A percentile compares a stretch with the other conserved stretches of the same genome.
Evolutionary conservation across 2,113 vertebrate species (phyloP).

Genomic region (Alouatta palliata): DNA sequence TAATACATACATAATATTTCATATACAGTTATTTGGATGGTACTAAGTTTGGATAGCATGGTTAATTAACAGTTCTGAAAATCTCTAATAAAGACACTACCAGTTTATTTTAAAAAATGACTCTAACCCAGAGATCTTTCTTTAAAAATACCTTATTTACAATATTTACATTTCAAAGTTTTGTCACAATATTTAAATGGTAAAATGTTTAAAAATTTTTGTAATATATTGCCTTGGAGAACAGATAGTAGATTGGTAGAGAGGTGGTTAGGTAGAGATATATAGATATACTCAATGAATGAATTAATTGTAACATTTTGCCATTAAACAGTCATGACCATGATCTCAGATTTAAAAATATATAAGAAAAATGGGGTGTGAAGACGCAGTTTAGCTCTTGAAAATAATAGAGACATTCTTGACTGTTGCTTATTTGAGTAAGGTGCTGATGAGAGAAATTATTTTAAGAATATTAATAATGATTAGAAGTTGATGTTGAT

Average conservation of each 20-base stretch:
- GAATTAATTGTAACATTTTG: neutral
- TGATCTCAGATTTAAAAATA: conserved; percentile 27
- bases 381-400: conserved; percentile 67
- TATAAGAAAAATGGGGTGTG: conserved; percentile 54
- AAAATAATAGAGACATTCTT: conserved; percentile 57
- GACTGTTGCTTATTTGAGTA: neutral
- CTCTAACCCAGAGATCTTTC: neutral
- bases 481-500: neutral
- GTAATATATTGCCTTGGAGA: neutral
- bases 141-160: neutral
- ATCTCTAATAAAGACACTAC: neutral
- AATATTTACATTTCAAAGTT: neutral
- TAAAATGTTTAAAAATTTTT: neutral
- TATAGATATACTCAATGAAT: neutral
- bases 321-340: neutral
- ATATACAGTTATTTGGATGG: neutral
- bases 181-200: neutral
- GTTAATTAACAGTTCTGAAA: neutral
- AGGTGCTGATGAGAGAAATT: neutral
- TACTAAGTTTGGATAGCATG: neutral
- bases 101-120: neutral
- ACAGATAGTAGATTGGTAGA: neutral
- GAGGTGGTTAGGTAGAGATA: neutral
- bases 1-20: neutral
- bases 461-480: neutral